Base-by-base conservation (phyloP, 64 coral and sea anemone genomes). In the Exaiptasia diaphana region DNA sequence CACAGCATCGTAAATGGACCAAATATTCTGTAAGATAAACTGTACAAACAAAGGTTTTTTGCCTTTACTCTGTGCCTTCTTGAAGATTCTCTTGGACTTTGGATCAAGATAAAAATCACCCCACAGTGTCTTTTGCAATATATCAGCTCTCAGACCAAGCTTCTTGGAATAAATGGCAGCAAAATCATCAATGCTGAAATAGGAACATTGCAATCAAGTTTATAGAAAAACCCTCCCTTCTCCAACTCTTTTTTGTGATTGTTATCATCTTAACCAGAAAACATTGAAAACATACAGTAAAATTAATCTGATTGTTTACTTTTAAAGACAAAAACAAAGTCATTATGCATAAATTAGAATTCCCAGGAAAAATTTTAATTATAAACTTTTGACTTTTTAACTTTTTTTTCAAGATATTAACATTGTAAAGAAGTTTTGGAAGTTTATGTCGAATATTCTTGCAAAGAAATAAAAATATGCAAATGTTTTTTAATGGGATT, bases 21-120 rank as follows among this genome's bases (percentile, higher is more conserved):
- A 99, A 22, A 99, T 82, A 67, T 93, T 93, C 68, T 99, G 83
- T 68, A 99, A 68, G 20, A 99, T 79, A 85, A 99, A 93, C 74
- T 99, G 95, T 4, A 99, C 95, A 93, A 99, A 99, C 17, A 99
- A 68, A 8, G 95, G 95, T 41, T 99, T 99, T 44, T 92, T 99
- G 5, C 84, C 86, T 73, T 99, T 99, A 53, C 73, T 74, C 13
- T 93, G 95, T 14, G 95, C 95, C 12, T 88, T 88, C 62, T 89
- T 93, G 22, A 99, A 74, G 56, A 99, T 99, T 50, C 95, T 80
- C 59, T 99, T 99, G 17, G 73, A 89, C 54, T 99, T 99, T 21
- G 73, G 36, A 62, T 99, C 75, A 22, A 99, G 90, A 63, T 92
- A 99, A 52, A 74, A 99, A 45, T 99, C 90, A 43, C 95, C 95